phyloP scores from a whole-genome alignment of 2,888 invertebrate species.

The Apamea sordens region DNA sequence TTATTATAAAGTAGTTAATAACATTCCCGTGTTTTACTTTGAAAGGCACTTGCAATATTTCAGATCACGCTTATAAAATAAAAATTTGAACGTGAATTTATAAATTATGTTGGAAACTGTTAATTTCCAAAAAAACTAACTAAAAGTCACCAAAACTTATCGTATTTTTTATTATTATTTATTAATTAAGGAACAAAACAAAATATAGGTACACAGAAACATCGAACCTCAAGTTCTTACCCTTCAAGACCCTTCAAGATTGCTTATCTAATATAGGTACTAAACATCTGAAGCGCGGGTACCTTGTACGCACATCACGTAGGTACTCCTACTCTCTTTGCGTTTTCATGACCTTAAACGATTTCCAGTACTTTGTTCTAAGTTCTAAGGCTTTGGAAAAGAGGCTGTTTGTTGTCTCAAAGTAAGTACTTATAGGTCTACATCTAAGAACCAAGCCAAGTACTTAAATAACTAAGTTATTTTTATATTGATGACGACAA shows the following conservation, averaged over 20 bases:
- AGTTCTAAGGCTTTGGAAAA: constrained; percentile 5
- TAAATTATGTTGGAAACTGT: not conserved
- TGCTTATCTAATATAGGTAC: not conserved
- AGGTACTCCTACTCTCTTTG: not conserved
- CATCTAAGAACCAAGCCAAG: not conserved
- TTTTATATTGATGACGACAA: not conserved
- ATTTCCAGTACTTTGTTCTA: constrained; percentile 18
- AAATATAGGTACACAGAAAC: too few species aligned
- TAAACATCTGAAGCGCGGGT: not conserved
- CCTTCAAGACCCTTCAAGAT: not conserved
- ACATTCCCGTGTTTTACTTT: not conserved
- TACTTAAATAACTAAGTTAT: not conserved
- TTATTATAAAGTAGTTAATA: too few species aligned
- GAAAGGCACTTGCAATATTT: not conserved
- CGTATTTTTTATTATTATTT: too few species aligned
- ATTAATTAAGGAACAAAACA: too few species aligned
- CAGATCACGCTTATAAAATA: not conserved
- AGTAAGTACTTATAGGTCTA: not conserved
- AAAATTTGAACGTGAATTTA: not conserved
- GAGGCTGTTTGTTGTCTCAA: constrained; percentile 5
- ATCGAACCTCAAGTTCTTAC: not conserved
- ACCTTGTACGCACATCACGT: constrained; percentile 37
- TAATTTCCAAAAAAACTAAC: not conserved
- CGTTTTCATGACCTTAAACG: constrained; percentile 25
- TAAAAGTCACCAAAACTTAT: not conserved